Evolutionary conservation across 2,113 vertebrate genomes (phyloP), one percentile per base, ranked within the genome.

Genomic region (Lampris incognitus): DNA sequence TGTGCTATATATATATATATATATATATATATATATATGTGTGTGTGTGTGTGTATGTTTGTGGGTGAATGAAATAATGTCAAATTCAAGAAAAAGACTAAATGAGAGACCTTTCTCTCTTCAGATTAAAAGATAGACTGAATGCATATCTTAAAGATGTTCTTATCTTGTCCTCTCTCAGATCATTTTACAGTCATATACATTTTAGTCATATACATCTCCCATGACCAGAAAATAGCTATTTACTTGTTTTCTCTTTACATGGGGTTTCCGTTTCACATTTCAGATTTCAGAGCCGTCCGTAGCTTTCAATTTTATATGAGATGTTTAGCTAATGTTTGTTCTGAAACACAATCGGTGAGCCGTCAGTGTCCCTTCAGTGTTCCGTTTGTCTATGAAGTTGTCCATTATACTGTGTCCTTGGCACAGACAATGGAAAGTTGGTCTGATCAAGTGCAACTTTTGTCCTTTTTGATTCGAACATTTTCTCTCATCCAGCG

Each of bases 61-160:
- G 24, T 24, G 36, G 8, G 11, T 9, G 11, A 55, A n/a, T 55
- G 13, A n/a, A 55, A n/a, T 5, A n/a, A 24, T 11, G 81, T 89
- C 79, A 76, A 74, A 42, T 77, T 42, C 70, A 73, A 81, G 66
- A 49, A 74, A 78, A 74, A 79, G 56, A 83, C 70, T 66, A 59
- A 49, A 58, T 62, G 66, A 62, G 57, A 79, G 48, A 60, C 72
- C 59, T 61, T 66, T 59, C 49, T 61, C 56, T 82, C 73, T 69
- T 50, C 62, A 68, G 72, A 55, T 46, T 71, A 38, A 68, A 56
- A 71, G 58, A 62, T 72, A 72, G 66, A 49, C 55, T 71, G 46
- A 79, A 9, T 82, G 75, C 79, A 83, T 74, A 79, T 85, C 71
- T 74, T 66, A 59, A 57, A 10, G 56, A 66, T 69, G 58, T 87